Percentiles rank a stretch among this genome's conserved stretches.
Evolutionary conservation across 2,797 vertebrate genomes (phyloP).

Genomic region (Gobio occitaniae): DNA sequence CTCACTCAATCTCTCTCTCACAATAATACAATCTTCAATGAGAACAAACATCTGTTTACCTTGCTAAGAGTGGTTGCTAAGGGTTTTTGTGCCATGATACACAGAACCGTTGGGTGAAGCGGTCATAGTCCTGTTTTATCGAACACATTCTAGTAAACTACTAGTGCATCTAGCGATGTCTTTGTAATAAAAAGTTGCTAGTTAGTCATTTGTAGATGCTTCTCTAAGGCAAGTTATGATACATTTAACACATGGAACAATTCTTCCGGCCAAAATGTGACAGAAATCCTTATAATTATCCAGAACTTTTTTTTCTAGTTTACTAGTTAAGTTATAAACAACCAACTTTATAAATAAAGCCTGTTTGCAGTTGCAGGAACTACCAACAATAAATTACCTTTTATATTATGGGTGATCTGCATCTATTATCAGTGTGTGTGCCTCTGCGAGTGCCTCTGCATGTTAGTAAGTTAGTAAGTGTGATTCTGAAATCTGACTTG

Average conservation of each 20-base stretch:
- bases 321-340: not conserved
- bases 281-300: not conserved
- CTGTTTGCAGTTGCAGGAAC: not conserved
- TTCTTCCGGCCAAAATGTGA: not conserved
- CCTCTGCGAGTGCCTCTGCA: slow-evolving; percentile 38
- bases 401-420: not conserved
- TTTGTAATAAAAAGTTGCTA: not conserved
- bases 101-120: too few species aligned
- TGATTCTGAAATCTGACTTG: slow-evolving; percentile 42
- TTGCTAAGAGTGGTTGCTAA: too few species aligned
- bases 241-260: not conserved
- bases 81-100: too few species aligned
- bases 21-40: too few species aligned
- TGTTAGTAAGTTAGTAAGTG: slow-evolving; percentile 5
- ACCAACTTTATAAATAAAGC: not conserved
- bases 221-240: not conserved
- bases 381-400: not conserved
- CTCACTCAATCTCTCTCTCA: too few species aligned
- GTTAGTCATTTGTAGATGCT: not conserved
- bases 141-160: not conserved
- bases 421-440: slow-evolving; percentile 24
- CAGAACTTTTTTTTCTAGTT: not conserved
- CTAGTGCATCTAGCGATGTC: not conserved
- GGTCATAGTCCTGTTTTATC: too few species aligned
- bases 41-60: too few species aligned